Conservation (phyloP, 2,888 invertebrate species). For the Laspeyria flexula region DNA sequence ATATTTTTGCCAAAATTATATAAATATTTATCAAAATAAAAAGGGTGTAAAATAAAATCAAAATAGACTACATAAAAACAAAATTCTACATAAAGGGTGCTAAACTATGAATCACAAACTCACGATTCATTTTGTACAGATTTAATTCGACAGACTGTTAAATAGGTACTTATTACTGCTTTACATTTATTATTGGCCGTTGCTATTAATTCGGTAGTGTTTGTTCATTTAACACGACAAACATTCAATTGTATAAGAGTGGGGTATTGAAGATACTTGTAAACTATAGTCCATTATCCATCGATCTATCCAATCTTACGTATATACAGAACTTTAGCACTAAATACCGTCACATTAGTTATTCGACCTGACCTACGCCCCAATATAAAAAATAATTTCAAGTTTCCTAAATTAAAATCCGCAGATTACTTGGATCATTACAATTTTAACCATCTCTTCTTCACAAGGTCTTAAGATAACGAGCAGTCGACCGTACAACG, state of each 20-base stretch:
- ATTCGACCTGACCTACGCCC: conserved; percentile 64
- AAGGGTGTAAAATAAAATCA: conserved; percentile 36
- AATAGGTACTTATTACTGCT: conserved; percentile 78
- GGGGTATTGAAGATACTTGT: conserved; percentile 53
- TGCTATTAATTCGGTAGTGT: conserved; percentile 77
- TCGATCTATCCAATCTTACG: conserved; percentile 64
- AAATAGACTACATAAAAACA: conserved; percentile 34
- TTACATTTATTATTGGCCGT: conserved; percentile 78
- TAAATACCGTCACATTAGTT: conserved; percentile 62
- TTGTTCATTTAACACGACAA: conserved; percentile 63
- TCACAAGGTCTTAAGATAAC: conserved; percentile 55
- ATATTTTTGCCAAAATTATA: neutral
- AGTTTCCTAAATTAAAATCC: conserved; percentile 72
- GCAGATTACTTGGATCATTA: conserved; percentile 59
- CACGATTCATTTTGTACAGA: conserved; percentile 83
- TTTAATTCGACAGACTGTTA: conserved; percentile 85
- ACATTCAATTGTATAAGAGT: conserved; percentile 56
- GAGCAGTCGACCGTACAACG: conserved; percentile 41
- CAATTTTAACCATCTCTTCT: conserved; percentile 58
- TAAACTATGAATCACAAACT: conserved; percentile 69
- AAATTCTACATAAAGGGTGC: conserved; percentile 39
- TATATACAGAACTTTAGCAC: conserved; percentile 76
- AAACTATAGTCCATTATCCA: conserved; percentile 44
- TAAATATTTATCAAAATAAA: too few species aligned
- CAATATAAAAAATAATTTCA: conserved; percentile 72